Evolutionary conservation across 2,797 vertebrate species (phyloP).

Genomic region (Poeciliopsis gracilis): DNA sequence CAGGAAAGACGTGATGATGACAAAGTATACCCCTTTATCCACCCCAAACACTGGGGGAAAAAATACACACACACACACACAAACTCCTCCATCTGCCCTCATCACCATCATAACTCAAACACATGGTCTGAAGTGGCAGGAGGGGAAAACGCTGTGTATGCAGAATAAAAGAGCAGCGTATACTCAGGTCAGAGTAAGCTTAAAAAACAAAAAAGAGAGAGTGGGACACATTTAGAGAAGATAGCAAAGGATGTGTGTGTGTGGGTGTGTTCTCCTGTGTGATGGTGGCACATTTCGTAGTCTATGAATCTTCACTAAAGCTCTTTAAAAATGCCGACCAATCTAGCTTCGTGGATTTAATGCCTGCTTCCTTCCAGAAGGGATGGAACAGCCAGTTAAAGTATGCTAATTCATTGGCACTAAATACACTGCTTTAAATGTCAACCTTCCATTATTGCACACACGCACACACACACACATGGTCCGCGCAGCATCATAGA

Average conservation of each 20-base stretch:
- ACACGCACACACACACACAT: conserved; percentile 13
- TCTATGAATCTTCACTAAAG: conserved; percentile 75
- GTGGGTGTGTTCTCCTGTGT: conserved; percentile 41
- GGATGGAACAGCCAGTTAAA: conserved; percentile 74
- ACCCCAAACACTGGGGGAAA: conserved; percentile 15
- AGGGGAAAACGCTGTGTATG: conserved; percentile 65
- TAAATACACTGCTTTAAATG: conserved; percentile 81
- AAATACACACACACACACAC: conserved; percentile 19
- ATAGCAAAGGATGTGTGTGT: conserved; percentile 18
- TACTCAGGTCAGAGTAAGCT: conserved; percentile 56
- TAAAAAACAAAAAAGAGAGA: conserved; percentile 15
- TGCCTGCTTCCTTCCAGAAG: conserved; percentile 64
- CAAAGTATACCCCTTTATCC: conserved; percentile 51
- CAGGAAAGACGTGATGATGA: conserved; percentile 54
- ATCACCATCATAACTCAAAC: conserved; percentile 65
- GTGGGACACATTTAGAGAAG: conserved; percentile 29
- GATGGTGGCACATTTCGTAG: conserved; percentile 62
- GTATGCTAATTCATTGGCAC: conserved; percentile 77
- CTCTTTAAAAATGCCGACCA: conserved; percentile 74
- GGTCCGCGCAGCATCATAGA: conserved; percentile 32
- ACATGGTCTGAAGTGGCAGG: conserved; percentile 48
- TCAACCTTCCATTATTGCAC: conserved; percentile 74
- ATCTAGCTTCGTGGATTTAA: conserved; percentile 73
- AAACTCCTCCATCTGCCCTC: conserved; percentile 27
- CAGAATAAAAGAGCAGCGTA: conserved; percentile 62